Conservation (phyloP, 2,888 invertebrate species). For the Andrena flavipes region DNA sequence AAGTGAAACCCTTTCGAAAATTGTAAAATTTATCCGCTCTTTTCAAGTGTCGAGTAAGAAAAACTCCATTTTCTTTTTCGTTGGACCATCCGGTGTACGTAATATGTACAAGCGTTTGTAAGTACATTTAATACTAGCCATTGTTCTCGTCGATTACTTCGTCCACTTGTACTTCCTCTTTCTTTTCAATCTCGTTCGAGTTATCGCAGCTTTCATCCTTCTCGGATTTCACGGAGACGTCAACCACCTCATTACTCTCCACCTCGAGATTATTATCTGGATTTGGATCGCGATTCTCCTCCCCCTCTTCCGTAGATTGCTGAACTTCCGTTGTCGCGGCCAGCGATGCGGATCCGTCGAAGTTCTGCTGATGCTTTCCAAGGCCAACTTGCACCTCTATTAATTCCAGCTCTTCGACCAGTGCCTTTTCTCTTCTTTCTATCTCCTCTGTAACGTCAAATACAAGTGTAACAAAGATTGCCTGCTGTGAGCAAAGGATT, state of each 20-base stretch:
- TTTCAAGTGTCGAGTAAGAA: constrained; percentile 53
- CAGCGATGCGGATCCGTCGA: constrained; percentile 68
- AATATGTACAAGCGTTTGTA: constrained; percentile 62
- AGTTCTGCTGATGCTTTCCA: constrained; percentile 77
- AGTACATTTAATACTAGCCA: constrained; percentile 77
- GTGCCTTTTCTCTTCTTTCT: constrained; percentile 78
- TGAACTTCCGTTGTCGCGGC: constrained; percentile 63
- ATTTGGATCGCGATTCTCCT: constrained; percentile 81
- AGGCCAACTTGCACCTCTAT: constrained; percentile 81
- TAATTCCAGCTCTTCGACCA: constrained; percentile 79
- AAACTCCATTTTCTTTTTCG: constrained; percentile 46
- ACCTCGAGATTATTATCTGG: constrained; percentile 52
- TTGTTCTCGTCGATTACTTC: constrained; percentile 76
- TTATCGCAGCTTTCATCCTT: constrained; percentile 59
- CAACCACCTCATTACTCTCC: constrained; percentile 52
- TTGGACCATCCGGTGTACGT: constrained; percentile 66
- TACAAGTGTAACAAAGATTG: neutral
- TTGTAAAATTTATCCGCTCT: constrained; percentile 56
- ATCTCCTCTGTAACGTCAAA: constrained; percentile 77
- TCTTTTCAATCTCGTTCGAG: constrained; percentile 61
- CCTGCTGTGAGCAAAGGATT: neutral
- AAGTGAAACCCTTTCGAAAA: constrained; percentile 50
- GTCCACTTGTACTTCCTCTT: constrained; percentile 68
- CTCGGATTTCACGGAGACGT: constrained; percentile 51
- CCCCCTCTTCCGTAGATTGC: constrained; percentile 75